A percentile compares a stretch with the other conserved stretches of the same genome.
Conservation (phyloP, 2,113 vertebrate genomes). For the Cyprinus carpio region DNA sequence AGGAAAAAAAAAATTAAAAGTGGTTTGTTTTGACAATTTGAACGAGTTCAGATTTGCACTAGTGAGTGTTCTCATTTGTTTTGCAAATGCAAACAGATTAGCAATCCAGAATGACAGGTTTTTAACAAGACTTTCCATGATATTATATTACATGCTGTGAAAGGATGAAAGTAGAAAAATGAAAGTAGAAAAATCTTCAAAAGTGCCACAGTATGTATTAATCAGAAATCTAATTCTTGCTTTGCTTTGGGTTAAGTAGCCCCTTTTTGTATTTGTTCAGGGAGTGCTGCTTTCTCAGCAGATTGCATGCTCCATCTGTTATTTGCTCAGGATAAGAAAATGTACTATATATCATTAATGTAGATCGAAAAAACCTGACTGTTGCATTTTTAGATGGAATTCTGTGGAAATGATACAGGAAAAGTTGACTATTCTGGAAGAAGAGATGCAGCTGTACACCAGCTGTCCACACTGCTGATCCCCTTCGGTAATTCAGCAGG, state of each 20-base stretch:
- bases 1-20: background rate
- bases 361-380: background rate
- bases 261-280: background rate
- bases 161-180: background rate
- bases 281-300: background rate
- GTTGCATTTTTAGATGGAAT: background rate
- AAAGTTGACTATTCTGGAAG: background rate
- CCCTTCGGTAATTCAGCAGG: constrained; percentile 52
- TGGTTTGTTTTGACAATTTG: background rate
- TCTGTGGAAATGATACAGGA: background rate
- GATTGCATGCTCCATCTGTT: background rate
- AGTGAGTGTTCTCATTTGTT: background rate
- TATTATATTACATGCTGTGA: constrained; percentile 3
- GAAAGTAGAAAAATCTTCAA: background rate
- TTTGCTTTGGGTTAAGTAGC: background rate
- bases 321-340: background rate
- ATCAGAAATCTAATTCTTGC: background rate
- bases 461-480: constrained; percentile 50
- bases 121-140: background rate
- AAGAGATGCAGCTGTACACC: constrained; percentile 15
- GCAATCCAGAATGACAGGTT: constrained; percentile 30
- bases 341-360: background rate
- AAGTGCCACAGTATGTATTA: background rate
- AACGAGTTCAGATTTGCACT: background rate
- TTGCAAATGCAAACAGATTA: constrained; percentile 2